Evolutionary conservation across 2,888 invertebrate genomes (phyloP).

Genomic region (Leptarthrus brevirostris): DNA sequence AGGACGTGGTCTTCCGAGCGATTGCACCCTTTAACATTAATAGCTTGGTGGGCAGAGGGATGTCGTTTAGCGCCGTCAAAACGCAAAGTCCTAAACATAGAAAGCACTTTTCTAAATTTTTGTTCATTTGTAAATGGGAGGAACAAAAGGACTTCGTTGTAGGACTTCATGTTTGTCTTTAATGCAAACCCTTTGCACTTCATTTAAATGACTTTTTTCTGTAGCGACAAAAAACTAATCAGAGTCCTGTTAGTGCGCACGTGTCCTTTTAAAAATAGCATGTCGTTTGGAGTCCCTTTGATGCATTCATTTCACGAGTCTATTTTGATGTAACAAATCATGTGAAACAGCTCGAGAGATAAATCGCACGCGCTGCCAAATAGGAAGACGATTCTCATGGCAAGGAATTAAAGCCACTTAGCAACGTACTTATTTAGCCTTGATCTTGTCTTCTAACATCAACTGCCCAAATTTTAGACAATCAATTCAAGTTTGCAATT

Average conservation of each 20-base stretch:
- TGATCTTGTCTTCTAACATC: background rate
- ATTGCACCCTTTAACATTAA: slow-evolving; percentile 49
- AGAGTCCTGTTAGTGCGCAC: background rate
- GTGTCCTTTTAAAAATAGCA: background rate
- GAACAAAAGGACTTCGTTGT: background rate
- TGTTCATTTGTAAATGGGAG: slow-evolving; percentile 3
- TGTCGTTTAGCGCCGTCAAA: slow-evolving; percentile 15
- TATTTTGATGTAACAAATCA: background rate
- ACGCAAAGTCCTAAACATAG: background rate
- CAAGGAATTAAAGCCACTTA: too few species aligned
- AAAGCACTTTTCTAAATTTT: background rate
- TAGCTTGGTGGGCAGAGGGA: background rate
- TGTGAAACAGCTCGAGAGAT: too few species aligned
- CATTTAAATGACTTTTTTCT: background rate
- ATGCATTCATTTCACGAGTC: background rate
- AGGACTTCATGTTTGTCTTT: background rate
- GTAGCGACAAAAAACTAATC: too few species aligned
- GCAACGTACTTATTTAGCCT: too few species aligned
- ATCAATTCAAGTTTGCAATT: background rate
- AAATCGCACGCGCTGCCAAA: background rate
- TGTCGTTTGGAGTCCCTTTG: background rate
- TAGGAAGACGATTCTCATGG: too few species aligned
- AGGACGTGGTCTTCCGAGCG: slow-evolving; percentile 49
- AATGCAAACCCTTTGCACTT: background rate
- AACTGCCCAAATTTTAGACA: background rate